Percentiles rank a stretch among this genome's conserved stretches.
Evolutionary conservation across 2,113 vertebrate species (phyloP).

Genomic region (Daubentonia madagascariensis): DNA sequence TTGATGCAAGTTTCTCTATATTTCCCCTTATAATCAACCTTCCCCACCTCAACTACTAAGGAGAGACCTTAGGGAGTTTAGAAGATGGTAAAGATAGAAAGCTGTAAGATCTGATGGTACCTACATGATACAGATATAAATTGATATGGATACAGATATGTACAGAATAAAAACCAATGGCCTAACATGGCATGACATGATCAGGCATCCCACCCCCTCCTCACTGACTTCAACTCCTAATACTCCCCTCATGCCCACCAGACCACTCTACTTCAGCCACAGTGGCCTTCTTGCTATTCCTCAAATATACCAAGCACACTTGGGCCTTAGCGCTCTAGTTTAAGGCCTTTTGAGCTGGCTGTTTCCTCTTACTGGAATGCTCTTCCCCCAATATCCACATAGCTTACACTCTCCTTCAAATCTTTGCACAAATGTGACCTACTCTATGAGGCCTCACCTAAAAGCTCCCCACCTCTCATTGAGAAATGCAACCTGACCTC

Average conservation of each 20-base stretch:
- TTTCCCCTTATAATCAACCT: background rate
- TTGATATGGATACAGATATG: background rate
- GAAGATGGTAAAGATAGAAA: background rate
- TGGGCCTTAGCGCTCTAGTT: background rate
- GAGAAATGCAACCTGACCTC: conserved; percentile 11
- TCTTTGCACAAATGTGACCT: background rate
- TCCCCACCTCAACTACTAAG: background rate
- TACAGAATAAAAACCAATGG: conserved; percentile 18
- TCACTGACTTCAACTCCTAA: background rate
- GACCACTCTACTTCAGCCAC: background rate
- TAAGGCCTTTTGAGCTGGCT: background rate
- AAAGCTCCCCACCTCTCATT: background rate
- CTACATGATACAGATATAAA: background rate
- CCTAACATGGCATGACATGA: background rate
- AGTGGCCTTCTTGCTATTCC: background rate
- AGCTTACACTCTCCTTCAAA: background rate
- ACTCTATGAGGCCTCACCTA: background rate
- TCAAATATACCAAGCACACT: background rate
- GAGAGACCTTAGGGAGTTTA: background rate
- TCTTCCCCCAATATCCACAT: background rate
- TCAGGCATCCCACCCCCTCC: background rate
- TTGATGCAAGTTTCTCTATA: background rate
- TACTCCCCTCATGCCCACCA: background rate
- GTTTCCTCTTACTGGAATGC: background rate
- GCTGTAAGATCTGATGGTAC: background rate